Conservation (phyloP, 2,113 vertebrate genomes). For the Festucalex cinctus region DNA sequence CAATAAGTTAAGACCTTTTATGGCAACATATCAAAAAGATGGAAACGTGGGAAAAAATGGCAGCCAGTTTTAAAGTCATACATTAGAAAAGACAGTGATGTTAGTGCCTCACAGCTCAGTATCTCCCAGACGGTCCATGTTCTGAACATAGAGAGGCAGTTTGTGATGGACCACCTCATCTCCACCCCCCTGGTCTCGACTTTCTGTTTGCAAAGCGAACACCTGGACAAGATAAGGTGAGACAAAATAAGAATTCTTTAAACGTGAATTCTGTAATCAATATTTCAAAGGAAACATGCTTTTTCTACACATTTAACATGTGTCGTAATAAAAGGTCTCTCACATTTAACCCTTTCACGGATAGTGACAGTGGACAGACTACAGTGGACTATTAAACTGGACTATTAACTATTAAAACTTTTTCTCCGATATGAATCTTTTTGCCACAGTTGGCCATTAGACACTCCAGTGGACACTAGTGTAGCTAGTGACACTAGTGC, state of each 20-base stretch:
- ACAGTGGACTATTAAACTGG: too few relatives aligned
- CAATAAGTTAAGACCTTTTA: background rate
- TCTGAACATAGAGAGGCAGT: constrained; percentile 87
- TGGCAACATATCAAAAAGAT: background rate
- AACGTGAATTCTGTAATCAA: too few relatives aligned
- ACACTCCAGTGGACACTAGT: too few relatives aligned
- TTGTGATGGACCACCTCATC: constrained; percentile 81
- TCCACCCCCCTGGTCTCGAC: constrained; percentile 73
- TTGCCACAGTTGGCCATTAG: too few relatives aligned
- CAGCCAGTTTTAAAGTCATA: constrained; percentile 25
- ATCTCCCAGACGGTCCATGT: constrained; percentile 95
- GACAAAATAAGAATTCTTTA: background rate
- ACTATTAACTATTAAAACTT: too few relatives aligned
- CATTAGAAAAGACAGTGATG: constrained; percentile 41
- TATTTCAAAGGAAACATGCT: too few relatives aligned
- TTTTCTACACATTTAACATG: too few relatives aligned
- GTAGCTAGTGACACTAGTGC: too few relatives aligned
- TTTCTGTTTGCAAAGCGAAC: constrained; percentile 87
- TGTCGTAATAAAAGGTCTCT: too few relatives aligned
- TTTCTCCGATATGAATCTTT: too few relatives aligned
- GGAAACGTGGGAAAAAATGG: constrained; percentile 6
- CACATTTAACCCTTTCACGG: too few relatives aligned
- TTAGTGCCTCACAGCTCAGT: constrained; percentile 86
- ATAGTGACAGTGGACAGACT: too few relatives aligned
- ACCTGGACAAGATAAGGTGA: constrained; percentile 65